phyloP scores from a whole-genome alignment of 2,888 invertebrate genomes.

The Orchesella flavescens region DNA sequence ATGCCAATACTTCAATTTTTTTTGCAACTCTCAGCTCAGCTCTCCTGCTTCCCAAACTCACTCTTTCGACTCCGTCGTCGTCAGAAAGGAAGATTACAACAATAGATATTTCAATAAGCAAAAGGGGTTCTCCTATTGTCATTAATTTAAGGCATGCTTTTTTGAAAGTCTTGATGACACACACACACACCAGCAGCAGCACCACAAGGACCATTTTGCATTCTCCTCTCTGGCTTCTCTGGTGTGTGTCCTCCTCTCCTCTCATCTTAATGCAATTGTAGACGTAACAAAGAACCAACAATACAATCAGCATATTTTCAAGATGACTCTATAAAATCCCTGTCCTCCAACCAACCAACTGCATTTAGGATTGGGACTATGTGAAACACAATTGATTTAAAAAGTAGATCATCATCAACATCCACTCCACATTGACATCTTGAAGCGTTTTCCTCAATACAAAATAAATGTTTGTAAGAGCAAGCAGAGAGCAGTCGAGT shows the following conservation, averaged over 20 bases:
- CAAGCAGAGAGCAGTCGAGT: too few relatives aligned
- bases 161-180: slow-evolving; percentile 13
- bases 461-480: neutral
- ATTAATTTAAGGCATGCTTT: neutral
- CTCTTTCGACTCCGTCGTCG: too few relatives aligned
- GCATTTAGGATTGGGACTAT: too few relatives aligned
- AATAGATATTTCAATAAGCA: neutral
- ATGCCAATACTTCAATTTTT: too few relatives aligned
- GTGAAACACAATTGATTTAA: too few relatives aligned
- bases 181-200: too few relatives aligned
- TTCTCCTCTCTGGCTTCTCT: too few relatives aligned
- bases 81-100: neutral
- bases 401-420: neutral
- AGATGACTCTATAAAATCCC: slow-evolving; percentile 29
- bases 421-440: neutral
- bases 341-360: too few relatives aligned
- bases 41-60: too few relatives aligned
- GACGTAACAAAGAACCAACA: too few relatives aligned
- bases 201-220: neutral
- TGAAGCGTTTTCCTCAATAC: neutral
- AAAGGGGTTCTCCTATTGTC: neutral
- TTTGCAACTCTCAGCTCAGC: too few relatives aligned
- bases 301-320: slow-evolving; percentile 13
- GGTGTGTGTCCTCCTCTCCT: too few relatives aligned
- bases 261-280: neutral